Base-by-base conservation (phyloP, 2,888 invertebrate species). In the Hirtodrosophila trivittata region DNA sequence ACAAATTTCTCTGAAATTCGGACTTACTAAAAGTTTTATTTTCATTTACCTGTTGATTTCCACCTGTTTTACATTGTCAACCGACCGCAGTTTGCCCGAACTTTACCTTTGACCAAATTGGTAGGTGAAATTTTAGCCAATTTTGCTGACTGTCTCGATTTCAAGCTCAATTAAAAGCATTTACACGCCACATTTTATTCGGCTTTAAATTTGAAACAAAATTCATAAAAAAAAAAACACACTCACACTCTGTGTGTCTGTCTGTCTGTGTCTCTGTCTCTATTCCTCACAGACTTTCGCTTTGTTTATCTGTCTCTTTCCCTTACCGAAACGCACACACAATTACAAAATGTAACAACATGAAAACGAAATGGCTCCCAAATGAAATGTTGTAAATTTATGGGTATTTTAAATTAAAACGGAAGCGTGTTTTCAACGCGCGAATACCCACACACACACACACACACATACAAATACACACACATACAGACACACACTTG, bases 331-430 rank as follows among this genome's bases (percentile, higher is more conserved):
- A 51, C 64, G 57, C 63, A 55, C 76, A 76, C 74, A 69, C 81
- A 85, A 82, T 85, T 80, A 84, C 80, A 77, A 84, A 80, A 84
- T 80, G 82, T 80, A 81, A 82, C 74, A 75, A 73, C 71, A 77
- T 71, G 75, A 74, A 74, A 75, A 83, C 75, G 78, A 74, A 88
- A 88, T 89, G 88, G 86, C 88, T 88, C 89, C 89, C 89, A 80
- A 88, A 89, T 89, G 89, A 89, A 82, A 87, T 89, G 87, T 84
- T 78, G 77, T 87, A 88, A 89, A 89, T 89, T 89, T 89, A 89
- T 89, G 89, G 88, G 87, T 89, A 89, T 89, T 89, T 89, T 89
- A 89, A 89, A 89, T 89, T 89, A 89, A 89, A 89, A 89, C 87
- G 89, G 88, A 89, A 89, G 87, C 87, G 86, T 86, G 88, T 86